Evolutionary conservation across 2,113 vertebrate genomes (phyloP).

Genomic region (Petaurus breviceps): DNA sequence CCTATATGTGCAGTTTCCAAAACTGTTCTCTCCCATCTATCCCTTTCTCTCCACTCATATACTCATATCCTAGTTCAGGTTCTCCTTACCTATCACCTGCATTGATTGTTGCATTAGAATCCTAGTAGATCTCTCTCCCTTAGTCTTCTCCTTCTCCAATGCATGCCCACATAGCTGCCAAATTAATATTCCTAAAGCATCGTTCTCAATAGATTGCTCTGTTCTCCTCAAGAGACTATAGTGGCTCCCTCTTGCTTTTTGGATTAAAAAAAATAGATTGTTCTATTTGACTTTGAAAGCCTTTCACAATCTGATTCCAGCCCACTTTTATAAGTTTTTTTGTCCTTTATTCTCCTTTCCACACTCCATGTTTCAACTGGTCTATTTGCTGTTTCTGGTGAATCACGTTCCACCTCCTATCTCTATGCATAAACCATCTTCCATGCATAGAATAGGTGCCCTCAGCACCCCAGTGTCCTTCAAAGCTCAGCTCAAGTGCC

Average conservation of each 20-base stretch:
- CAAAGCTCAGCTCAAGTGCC: neutral
- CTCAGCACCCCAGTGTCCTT: neutral
- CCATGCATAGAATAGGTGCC: neutral
- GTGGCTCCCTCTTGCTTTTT: neutral
- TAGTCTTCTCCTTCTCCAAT: neutral
- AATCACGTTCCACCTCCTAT: neutral
- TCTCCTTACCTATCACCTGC: neutral
- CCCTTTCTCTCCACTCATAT: neutral
- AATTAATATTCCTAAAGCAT: neutral
- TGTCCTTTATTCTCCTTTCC: neutral
- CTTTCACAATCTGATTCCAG: neutral
- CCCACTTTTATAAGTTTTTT: neutral
- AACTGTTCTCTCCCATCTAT: neutral
- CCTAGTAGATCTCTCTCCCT: neutral
- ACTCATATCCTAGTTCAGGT: neutral
- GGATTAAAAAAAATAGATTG: neutral
- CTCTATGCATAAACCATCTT: neutral
- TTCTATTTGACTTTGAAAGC: neutral
- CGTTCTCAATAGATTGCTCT: neutral
- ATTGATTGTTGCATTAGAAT: neutral
- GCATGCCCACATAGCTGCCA: neutral
- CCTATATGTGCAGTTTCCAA: neutral
- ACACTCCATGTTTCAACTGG: neutral
- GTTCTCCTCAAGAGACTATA: neutral
- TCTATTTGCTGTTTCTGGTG: neutral